Base-by-base conservation (phyloP, 2,113 vertebrate genomes). In the Bettongia penicillata region DNA sequence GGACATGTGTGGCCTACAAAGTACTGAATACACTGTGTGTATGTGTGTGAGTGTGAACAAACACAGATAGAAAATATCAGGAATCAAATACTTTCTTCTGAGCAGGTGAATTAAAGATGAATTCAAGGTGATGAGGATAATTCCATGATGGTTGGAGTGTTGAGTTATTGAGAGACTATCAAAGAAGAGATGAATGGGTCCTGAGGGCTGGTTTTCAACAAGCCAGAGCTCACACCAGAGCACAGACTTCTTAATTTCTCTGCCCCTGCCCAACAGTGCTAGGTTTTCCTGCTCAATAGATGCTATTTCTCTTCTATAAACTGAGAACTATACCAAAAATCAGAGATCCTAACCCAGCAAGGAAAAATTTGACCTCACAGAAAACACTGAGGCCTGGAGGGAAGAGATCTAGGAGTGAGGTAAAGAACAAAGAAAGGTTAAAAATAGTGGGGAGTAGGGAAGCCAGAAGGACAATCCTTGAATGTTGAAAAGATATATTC, bases 231-330 rank as follows among this genome's bases (percentile, higher is more conserved):
- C 89, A 55, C 90, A 28, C 84, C 68, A 92, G 92, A 93, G 43
- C 31, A 93, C 91, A 37, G 91, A 95, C 51, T 95, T 92, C n/a
- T 37, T 68, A 96, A 96, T 11, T 24, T 92, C 50, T 91, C 90
- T 89, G n/a, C 53, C 55, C 11, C 61, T 89, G 96, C 19, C 47
- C 94, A 92, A 91, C 68, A 8, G 91, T 84, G 14, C 90, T 48
- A 93, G 90, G 55, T 92, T 95, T 96, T 31, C 47, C 26, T 43
- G 50, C 53, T 91, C 61, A 97, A 89, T 92, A 90, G 57, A 93
- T 47, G 26, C 91, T 91, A 95, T 95, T 53, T 61, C 3, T 96
- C 89, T 28, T 94, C 23, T 93, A 89, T 89, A n/a, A 96, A 12
- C 90, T 96, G 91, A 43, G 23, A 22, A 68, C 31, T 31, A 68